Evolutionary conservation across 2,113 vertebrate genomes (phyloP).

Genomic region (Drymodes brunneopygia): DNA sequence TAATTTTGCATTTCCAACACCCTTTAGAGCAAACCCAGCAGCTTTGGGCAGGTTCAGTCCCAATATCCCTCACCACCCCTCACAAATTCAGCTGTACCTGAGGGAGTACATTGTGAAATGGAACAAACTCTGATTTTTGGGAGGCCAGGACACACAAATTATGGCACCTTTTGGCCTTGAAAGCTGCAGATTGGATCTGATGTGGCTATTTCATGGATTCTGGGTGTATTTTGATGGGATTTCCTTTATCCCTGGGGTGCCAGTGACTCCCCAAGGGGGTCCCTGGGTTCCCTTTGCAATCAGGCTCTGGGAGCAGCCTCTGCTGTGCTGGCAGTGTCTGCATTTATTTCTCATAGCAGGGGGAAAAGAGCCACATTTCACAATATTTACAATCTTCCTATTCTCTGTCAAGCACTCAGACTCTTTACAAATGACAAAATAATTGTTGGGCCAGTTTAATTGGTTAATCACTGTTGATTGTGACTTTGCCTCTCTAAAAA

Average conservation of each 20-base stretch:
- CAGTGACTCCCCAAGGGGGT: background rate
- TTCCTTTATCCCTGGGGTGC: background rate
- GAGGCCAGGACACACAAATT: background rate
- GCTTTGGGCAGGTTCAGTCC: background rate
- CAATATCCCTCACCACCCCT: rapidly evolving
- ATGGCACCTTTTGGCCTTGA: background rate
- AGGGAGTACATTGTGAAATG: background rate
- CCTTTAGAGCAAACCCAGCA: rapidly evolving
- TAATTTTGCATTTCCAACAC: background rate
- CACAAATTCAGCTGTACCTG: background rate
- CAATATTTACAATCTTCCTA: rapidly evolving
- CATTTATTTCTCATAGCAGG: rapidly evolving
- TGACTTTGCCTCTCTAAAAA: background rate
- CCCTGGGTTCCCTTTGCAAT: background rate
- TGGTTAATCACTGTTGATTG: background rate
- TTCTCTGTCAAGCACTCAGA: background rate
- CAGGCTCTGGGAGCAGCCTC: background rate
- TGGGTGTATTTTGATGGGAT: background rate
- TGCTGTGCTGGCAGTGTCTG: background rate
- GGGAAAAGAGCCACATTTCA: background rate
- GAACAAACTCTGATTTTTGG: background rate
- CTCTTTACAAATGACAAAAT: background rate
- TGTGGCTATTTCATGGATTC: background rate
- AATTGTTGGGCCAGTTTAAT: background rate
- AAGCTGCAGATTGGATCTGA: background rate